Base-by-base conservation (phyloP, 2,888 invertebrate species). In the Asteroscopus sphinx region DNA sequence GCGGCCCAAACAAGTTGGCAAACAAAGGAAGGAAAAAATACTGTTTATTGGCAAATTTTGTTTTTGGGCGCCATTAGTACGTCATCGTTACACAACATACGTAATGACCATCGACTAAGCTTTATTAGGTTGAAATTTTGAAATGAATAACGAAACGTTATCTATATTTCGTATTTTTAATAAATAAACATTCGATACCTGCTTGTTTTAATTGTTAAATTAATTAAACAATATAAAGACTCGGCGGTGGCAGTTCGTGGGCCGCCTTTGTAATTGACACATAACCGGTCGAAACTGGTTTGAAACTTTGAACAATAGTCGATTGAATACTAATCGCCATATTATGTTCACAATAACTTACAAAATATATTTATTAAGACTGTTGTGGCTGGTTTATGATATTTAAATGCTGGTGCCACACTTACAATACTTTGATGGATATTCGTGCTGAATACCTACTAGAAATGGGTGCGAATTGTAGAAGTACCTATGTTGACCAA, bases 231-330 rank as follows among this genome's bases (percentile, higher is more conserved):
- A 46, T 54, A 44, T 35, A 53, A 40, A 44, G 44, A 30, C 41
- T 40, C 15, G 36, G 15, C 35, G 35, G 46, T 59, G 52, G 45
- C 66, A 66, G 52, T 62, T 55, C 48, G 53, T 62, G 46, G 36
- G 55, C 37, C 48, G 51, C 46, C 32, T 55, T 60, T 53, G 57
- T 46, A 64, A 74, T 73, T 74, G 68, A 74, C 64, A 74, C 52
- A 60, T 59, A 59, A 67, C 74, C 55, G 54, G 56, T 65, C 44
- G 25, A 41, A 62, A 65, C 75, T 53, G 32, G 71, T 65, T 74
- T 55, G 37, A 71, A 73, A 28, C 68, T 65, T 74, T 55, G 37
- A 71, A 73, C 73, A 73, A 74, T 73, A 39, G 68, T 59, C 60
- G 41, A 71, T 66, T 68, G 71, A 73, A 73, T 73, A 68, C 53